Evolutionary conservation across 2,113 vertebrate genomes (phyloP).

Genomic region (Polyodon spathula): DNA sequence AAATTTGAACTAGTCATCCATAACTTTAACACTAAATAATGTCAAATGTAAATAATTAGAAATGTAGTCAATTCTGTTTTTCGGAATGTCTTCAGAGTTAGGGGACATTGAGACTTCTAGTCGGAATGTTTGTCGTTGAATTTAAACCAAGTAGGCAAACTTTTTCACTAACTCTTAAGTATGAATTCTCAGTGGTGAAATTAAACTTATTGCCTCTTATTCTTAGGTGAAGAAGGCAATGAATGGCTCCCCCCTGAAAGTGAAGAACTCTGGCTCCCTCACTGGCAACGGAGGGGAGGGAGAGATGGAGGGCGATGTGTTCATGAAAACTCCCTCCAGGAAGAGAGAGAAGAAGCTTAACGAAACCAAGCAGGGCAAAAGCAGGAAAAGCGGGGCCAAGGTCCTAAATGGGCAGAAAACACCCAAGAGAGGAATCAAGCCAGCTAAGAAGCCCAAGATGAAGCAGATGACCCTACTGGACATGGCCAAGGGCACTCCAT

Average conservation of each 20-base stretch:
- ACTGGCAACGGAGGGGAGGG: slow-evolving; percentile 57
- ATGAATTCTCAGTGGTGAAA: too few species aligned
- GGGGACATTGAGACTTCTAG: not conserved
- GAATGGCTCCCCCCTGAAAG: slow-evolving; percentile 74
- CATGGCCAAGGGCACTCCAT: slow-evolving; percentile 74
- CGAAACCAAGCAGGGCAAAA: slow-evolving; percentile 47
- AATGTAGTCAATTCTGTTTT: too few species aligned
- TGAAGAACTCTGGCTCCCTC: slow-evolving; percentile 77
- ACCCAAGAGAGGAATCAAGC: slow-evolving; percentile 72
- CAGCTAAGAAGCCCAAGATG: slow-evolving; percentile 75
- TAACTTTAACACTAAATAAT: too few species aligned
- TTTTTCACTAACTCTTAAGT: too few species aligned
- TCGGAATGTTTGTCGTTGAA: too few species aligned
- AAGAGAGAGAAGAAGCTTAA: slow-evolving; percentile 43
- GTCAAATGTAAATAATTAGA: too few species aligned
- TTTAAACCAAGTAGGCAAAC: too few species aligned
- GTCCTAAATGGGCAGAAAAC: slow-evolving; percentile 72
- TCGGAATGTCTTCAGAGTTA: not conserved
- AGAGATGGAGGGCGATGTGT: slow-evolving; percentile 57
- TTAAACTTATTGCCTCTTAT: not conserved
- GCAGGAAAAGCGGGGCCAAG: slow-evolving; percentile 47
- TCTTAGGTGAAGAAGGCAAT: slow-evolving; percentile 65
- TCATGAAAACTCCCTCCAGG: slow-evolving; percentile 44
- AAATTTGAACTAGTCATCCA: too few species aligned
- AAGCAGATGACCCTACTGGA: slow-evolving; percentile 93